A percentile compares a stretch with the other conserved stretches of the same genome.
These are phyloP conservation scores for Aphis gossypii DNA, from an alignment of 1,140 invertebrate species.

Conservation along the genomic window DNA sequence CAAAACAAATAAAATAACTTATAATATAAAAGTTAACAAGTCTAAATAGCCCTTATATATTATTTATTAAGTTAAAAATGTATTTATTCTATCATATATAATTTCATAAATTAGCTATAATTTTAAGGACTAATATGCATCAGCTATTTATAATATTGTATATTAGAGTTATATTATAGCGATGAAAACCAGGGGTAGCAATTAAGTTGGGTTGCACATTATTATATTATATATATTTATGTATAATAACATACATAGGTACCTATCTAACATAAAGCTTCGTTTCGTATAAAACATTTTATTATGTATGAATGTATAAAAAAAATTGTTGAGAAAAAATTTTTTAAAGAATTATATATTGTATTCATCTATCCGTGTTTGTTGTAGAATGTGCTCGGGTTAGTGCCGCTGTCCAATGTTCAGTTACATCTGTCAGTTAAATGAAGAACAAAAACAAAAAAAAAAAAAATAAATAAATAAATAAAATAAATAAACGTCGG, in stretches of 20 bases:
- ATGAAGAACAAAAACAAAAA: slow-evolving; percentile 53
- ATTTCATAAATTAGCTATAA: slow-evolving; percentile 43
- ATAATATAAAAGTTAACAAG: slow-evolving; percentile 47
- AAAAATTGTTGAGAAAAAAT: slow-evolving; percentile 39
- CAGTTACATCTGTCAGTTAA: slow-evolving; percentile 56
- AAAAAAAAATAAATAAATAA: slow-evolving; percentile 45
- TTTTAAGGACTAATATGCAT: slow-evolving; percentile 1
- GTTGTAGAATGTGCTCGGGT: slow-evolving; percentile 58
- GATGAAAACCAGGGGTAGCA: neutral
- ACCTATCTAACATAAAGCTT: slow-evolving; percentile 47
- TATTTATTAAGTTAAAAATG: slow-evolving; percentile 16
- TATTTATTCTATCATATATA: slow-evolving; percentile 12
- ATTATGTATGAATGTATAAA: slow-evolving; percentile 51
- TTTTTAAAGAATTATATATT: slow-evolving; percentile 56
- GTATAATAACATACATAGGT: neutral
- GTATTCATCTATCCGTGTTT: slow-evolving; percentile 56
- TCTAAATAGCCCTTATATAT: slow-evolving; percentile 48
- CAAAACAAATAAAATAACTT: slow-evolving; percentile 51
- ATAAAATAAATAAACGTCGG: slow-evolving; percentile 56
- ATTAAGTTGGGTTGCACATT: neutral
- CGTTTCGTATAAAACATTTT: slow-evolving; percentile 38
- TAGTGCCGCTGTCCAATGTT: slow-evolving; percentile 57
- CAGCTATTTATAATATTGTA: slow-evolving; percentile 6
- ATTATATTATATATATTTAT: neutral
- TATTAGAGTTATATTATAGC: slow-evolving; percentile 23